These are phyloP conservation scores for Orbicella faveolata DNA, from an alignment of 64 coral and sea anemone genomes.

Conservation along the genomic window DNA sequence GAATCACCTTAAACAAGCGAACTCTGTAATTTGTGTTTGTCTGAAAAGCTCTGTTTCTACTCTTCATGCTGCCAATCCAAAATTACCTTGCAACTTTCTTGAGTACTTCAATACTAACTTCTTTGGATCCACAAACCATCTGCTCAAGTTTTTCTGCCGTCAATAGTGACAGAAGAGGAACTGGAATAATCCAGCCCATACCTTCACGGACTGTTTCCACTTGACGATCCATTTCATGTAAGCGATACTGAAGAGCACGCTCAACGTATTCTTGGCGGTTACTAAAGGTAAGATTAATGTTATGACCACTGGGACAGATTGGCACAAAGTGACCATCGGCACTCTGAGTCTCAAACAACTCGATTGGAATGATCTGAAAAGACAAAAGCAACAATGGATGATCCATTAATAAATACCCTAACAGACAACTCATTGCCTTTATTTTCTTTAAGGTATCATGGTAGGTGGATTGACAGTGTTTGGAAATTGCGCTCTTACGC, in stretches of 20 bases:
- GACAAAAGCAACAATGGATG: not conserved
- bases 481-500: too few relatives aligned
- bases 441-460: too few relatives aligned
- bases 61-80: too few relatives aligned
- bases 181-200: slow-evolving; percentile 89
- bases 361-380: slow-evolving; percentile 84
- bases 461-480: too few relatives aligned
- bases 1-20: too few relatives aligned
- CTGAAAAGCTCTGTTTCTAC: too few relatives aligned
- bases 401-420: too few relatives aligned
- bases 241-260: slow-evolving; percentile 75
- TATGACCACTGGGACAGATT: slow-evolving; percentile 82
- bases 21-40: too few relatives aligned
- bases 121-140: slow-evolving; percentile 83
- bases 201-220: slow-evolving; percentile 76
- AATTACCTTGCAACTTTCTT: slow-evolving; percentile 87
- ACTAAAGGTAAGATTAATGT: slow-evolving; percentile 76
- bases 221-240: slow-evolving; percentile 87
- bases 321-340: slow-evolving; percentile 86
- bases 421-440: too few relatives aligned
- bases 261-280: slow-evolving; percentile 87
- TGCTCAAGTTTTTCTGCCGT: slow-evolving; percentile 84
- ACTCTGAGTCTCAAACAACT: slow-evolving; percentile 87
- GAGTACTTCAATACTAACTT: slow-evolving; percentile 81
- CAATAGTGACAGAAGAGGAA: slow-evolving; percentile 79